Evolutionary conservation across 2,113 vertebrate species (phyloP).

Genomic region (Cheirogaleus medius): DNA sequence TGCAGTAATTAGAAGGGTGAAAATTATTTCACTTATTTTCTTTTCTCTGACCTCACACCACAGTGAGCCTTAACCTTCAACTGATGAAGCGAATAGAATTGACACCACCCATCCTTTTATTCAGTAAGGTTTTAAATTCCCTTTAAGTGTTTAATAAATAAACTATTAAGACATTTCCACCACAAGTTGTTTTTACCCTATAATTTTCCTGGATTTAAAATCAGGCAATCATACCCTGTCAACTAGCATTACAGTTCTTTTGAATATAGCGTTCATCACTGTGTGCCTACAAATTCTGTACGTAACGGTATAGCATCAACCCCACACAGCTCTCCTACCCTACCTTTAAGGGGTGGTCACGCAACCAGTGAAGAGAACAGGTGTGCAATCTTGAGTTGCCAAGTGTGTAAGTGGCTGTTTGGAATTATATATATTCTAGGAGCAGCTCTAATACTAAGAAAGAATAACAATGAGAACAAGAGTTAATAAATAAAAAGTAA

Average conservation of each 20-base stretch:
- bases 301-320: neutral
- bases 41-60: neutral
- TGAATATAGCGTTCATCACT: neutral
- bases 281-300: neutral
- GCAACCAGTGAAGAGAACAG: neutral
- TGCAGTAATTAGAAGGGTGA: neutral
- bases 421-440: neutral
- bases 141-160: slow-evolving; percentile 40
- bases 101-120: neutral
- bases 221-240: neutral
- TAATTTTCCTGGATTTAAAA: slow-evolving; percentile 31
- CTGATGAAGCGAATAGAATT: neutral
- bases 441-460: neutral
- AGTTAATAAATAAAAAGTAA: neutral
- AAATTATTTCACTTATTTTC: neutral
- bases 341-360: neutral
- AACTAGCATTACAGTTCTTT: neutral
- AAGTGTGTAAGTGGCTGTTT: neutral
- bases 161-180: neutral
- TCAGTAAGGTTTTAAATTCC: neutral
- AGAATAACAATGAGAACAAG: neutral
- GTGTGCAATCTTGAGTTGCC: neutral
- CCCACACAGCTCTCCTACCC: neutral
- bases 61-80: neutral
- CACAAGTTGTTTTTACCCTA: slow-evolving; percentile 10